These are phyloP conservation scores for Vulpes vulpes DNA, from an alignment of 2,113 vertebrate species.

Conservation along the genomic window DNA sequence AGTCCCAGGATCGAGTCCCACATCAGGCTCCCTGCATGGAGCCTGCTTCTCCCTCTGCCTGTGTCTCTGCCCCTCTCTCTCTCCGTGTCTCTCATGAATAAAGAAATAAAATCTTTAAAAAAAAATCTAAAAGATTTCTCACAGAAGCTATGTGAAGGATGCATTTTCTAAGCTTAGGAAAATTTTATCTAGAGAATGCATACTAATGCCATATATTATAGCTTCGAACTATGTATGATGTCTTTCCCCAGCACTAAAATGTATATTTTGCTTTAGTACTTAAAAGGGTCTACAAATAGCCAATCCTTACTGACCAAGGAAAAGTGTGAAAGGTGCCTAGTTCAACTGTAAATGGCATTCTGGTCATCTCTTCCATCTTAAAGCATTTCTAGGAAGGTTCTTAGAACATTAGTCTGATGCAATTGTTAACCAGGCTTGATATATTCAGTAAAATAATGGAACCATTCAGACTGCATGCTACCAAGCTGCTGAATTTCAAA, in stretches of 20 bases:
- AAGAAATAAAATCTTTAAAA: too few species aligned
- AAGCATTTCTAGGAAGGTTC: conserved; percentile 1
- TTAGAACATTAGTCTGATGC: background rate
- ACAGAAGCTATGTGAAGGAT: conserved; percentile 66
- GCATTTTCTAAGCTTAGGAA: conserved; percentile 53
- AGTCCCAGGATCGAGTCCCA: too few species aligned
- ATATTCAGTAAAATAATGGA: background rate
- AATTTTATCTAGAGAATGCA: background rate
- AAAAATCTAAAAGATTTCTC: conserved; percentile 68
- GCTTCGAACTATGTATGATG: background rate
- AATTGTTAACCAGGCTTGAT: background rate
- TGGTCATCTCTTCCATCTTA: background rate
- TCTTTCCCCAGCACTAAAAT: background rate
- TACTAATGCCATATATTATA: background rate
- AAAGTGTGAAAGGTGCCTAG: background rate
- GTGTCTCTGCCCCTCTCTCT: too few species aligned
- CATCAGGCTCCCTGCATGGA: too few species aligned
- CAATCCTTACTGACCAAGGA: background rate
- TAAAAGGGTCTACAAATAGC: background rate
- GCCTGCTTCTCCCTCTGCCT: too few species aligned
- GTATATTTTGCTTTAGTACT: background rate
- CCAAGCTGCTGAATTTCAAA: background rate
- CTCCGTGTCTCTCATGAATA: too few species aligned
- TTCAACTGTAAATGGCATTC: background rate
- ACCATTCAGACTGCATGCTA: background rate